Conservation (phyloP, 2,888 invertebrate species). For the Cryptus viduatorius region DNA sequence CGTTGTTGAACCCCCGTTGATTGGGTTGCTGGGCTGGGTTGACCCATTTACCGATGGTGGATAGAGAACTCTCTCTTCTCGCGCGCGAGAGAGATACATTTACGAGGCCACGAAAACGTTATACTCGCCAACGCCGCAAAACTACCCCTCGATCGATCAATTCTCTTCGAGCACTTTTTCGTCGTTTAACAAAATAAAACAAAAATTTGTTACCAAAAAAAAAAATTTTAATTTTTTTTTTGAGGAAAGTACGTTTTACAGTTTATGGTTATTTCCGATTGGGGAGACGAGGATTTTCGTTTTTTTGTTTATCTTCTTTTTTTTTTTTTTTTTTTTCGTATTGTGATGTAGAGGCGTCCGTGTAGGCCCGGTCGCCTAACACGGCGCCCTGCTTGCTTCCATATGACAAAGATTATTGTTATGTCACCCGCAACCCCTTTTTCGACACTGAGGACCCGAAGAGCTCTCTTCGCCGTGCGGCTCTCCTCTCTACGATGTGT, state of each 20-base stretch:
- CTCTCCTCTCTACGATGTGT: not conserved
- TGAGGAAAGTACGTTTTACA: not conserved
- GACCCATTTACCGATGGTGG: slow-evolving; percentile 76
- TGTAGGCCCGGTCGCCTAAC: slow-evolving; percentile 79
- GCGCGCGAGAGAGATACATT: not conserved
- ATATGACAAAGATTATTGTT: slow-evolving; percentile 73
- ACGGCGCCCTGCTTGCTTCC: slow-evolving; percentile 78
- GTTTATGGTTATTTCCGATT: not conserved
- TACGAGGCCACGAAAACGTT: slow-evolving; percentile 53
- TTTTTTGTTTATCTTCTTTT: not conserved
- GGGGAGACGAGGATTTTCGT: slow-evolving; percentile 19
- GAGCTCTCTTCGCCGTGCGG: not conserved
- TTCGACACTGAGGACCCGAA: slow-evolving; percentile 31
- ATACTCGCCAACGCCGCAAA: slow-evolving; percentile 28
- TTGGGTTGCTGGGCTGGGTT: slow-evolving; percentile 75
- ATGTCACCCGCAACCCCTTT: slow-evolving; percentile 70
- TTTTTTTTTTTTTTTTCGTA: slow-evolving; percentile 15
- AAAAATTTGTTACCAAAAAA: not conserved
- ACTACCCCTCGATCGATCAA: slow-evolving; percentile 58
- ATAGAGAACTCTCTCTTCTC: slow-evolving; percentile 44
- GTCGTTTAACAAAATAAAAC: not conserved
- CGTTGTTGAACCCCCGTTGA: slow-evolving; percentile 47
- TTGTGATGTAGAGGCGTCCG: slow-evolving; percentile 73
- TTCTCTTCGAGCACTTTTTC: slow-evolving; percentile 32
- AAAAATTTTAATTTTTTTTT: not conserved